Base-by-base conservation (phyloP, 2,797 vertebrate genomes). In the Myotis myotis region DNA sequence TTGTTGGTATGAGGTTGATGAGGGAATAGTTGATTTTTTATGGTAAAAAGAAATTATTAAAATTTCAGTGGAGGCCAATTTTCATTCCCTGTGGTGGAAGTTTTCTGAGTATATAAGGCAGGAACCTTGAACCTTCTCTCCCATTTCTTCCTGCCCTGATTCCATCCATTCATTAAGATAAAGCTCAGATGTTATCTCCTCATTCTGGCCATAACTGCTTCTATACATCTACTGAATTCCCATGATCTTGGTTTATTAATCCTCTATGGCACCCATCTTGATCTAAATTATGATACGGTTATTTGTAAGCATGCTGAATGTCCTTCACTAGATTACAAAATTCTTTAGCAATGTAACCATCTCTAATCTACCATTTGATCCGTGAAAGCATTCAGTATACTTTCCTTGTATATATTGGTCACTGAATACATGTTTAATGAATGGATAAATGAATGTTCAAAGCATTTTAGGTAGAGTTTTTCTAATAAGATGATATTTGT, bases 131-230 rank as follows among this genome's bases (percentile, higher is more conserved):
- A 47, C 4, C n/a, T 78, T 91, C 16, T 30, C 3, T 68, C 23
- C 23, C 10, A n/a, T 81, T 89, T 83, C n/a, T 87, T 7, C 20
- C 8, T 75, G 49, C 9, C 17, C 36, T 47, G 72, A 78, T 78
- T 89, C 3, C 28, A 91, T 78, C 49, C 10, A 20, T 78, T 97
- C 68, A 17, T 74, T 93, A 44, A 89, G 53, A 81, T 64, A 64
- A 94, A 94, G 6, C 11, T 96, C 71, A 49, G 19, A 62, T 66
- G 28, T 70, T 62, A 76, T 74, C 11, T 93, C 8, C 49, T 88
- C 12, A 44, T 16, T 94, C 49, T 93, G 36, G 5, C 23, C 30
- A 38, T 36, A 72, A 79, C 15, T 66, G n/a, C 8, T 25, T 85
- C 84, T 87, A 64, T 64, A 53, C 41, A 80, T 60, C n/a, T 90